Evolutionary conservation across 2,888 invertebrate species (phyloP).

Genomic region (Drosophila pegasa): DNA sequence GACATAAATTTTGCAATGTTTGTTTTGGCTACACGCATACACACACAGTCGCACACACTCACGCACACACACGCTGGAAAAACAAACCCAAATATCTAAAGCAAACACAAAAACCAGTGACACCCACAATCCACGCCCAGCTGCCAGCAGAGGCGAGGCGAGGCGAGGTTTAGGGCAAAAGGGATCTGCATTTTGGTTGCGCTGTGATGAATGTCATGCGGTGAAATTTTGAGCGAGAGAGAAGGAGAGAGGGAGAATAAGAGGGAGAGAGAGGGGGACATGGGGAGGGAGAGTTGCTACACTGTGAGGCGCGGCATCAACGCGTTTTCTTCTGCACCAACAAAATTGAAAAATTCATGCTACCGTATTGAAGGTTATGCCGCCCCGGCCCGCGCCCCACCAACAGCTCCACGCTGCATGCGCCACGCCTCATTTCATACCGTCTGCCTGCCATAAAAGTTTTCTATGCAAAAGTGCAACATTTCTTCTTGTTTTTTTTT

Average conservation of each 20-base stretch:
- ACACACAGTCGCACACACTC: constrained; percentile 21
- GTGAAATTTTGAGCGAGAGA: constrained; percentile 72
- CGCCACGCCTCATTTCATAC: constrained; percentile 3
- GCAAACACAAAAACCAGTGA: constrained; percentile 57
- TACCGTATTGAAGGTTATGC: constrained; percentile 76
- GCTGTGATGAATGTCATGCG: constrained; percentile 80
- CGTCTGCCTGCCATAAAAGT: constrained; percentile 33
- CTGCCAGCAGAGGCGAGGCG: constrained; percentile 7
- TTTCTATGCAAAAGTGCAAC: constrained; percentile 57
- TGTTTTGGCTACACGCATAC: constrained; percentile 67
- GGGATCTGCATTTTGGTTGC: constrained; percentile 27
- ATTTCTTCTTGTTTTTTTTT: constrained; percentile 7
- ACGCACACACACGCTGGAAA: constrained; percentile 38
- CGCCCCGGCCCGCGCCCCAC: neutral
- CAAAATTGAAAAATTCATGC: constrained; percentile 76
- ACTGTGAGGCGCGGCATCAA: constrained; percentile 41
- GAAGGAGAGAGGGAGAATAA: constrained; percentile 1
- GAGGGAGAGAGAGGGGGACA: constrained; percentile 27
- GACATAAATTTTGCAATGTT: constrained; percentile 81
- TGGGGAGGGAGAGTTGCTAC: constrained; percentile 33
- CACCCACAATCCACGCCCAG: constrained; percentile 32
- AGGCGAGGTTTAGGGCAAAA: constrained; percentile 1
- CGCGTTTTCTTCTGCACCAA: constrained; percentile 32
- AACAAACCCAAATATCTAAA: constrained; percentile 74
- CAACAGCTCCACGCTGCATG: neutral